These are phyloP conservation scores for Phallusia fumigata DNA, from an alignment of 23 tunicate species.

Conservation along the genomic window DNA sequence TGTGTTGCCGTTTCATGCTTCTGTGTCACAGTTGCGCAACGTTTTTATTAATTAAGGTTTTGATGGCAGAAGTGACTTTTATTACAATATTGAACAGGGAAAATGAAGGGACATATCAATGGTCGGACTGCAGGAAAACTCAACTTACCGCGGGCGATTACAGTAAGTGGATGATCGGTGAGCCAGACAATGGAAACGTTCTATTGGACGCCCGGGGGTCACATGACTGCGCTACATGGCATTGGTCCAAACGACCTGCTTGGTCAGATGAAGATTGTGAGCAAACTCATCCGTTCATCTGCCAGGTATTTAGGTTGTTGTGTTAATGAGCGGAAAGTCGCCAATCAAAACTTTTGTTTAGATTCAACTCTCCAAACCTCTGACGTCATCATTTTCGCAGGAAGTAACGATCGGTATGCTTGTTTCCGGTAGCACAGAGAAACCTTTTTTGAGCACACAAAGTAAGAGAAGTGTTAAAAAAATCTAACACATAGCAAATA, in stretches of 20 bases:
- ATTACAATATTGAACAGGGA: not conserved
- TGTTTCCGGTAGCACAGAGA: not conserved
- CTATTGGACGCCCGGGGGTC: not conserved
- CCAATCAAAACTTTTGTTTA: not conserved
- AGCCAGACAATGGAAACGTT: conserved; percentile 18
- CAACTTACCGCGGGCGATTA: not conserved
- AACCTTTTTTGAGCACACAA: not conserved
- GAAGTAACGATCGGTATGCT: not conserved
- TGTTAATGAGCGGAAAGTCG: not conserved
- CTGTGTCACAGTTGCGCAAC: too few species aligned
- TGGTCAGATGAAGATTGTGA: conserved; percentile 14
- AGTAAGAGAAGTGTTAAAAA: not conserved
- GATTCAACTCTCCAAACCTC: not conserved
- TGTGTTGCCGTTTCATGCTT: too few species aligned
- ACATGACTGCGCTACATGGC: conserved; percentile 14
- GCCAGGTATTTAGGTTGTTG: not conserved
- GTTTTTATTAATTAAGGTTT: too few species aligned
- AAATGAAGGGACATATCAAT: not conserved
- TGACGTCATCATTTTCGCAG: not conserved
- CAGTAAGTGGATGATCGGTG: not conserved
- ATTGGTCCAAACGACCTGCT: conserved; percentile 13
- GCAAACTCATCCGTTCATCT: not conserved
- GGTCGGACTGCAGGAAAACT: not conserved
- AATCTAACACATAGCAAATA: not conserved
- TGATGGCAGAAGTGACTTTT: too few species aligned